Percentiles rank a stretch among this genome's conserved stretches.
Conservation (phyloP, 1,140 invertebrate species). For the Drosophila varians region DNA sequence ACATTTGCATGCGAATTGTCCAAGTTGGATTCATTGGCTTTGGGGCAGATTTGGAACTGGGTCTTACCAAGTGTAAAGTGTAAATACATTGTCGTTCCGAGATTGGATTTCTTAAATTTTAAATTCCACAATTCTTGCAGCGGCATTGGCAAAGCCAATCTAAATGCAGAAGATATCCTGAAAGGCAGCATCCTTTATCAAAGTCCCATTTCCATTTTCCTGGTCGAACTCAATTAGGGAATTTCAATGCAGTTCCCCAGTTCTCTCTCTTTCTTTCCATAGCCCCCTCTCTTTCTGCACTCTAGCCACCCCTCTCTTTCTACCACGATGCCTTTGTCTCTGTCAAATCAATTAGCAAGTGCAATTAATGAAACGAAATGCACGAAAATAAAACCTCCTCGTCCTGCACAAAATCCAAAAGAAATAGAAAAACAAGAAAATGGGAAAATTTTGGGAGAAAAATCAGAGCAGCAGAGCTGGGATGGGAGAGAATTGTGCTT, state of each 20-base stretch:
- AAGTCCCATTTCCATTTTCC: not conserved
- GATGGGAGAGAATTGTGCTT: constrained; percentile 32
- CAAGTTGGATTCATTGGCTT: constrained; percentile 42
- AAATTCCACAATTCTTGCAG: no score
- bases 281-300: no score
- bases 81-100: constrained; percentile 28
- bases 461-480: constrained; percentile 45
- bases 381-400: constrained; percentile 5
- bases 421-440: not conserved
- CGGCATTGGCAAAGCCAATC: no score
- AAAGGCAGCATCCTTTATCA: not conserved
- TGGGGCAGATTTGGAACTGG: constrained; percentile 33
- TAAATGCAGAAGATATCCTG: not conserved
- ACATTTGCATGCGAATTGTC: constrained; percentile 69
- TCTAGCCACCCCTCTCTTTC: not conserved
- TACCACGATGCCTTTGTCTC: constrained; percentile 18
- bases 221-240: not conserved
- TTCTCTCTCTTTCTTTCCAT: not conserved
- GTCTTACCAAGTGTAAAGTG: no score
- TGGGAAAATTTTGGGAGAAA: not conserved
- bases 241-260: not conserved
- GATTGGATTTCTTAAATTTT: no score
- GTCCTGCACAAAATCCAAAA: not conserved
- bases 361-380: constrained; percentile 67
- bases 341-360: constrained; percentile 67